Evolutionary conservation across 1,140 invertebrate genomes (phyloP), one percentile per base, ranked within the genome.

Genomic region (Stratiolaelaps scimitus): DNA sequence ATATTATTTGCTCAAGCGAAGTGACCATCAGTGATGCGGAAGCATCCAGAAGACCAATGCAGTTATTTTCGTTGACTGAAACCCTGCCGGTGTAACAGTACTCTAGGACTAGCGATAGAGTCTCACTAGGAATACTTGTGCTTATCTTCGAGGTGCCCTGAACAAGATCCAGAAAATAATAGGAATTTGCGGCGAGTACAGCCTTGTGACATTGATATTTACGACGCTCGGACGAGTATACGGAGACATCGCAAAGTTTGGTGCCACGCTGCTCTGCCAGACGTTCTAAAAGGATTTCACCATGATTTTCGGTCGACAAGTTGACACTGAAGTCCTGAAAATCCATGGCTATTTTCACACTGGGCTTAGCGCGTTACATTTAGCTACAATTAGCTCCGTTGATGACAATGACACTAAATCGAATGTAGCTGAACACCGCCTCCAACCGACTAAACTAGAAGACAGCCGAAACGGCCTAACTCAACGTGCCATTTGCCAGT

Each of bases 1-100:
- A 29, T 15, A 60, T 26, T 10, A 29, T 34, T 15, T 60, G 26
- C 53, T 60, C 53, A 34, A 60, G 53, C 34, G 53, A 60, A 17
- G 20, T 60, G 15, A 60, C 10, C 15, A 15, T 34, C 17, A 60
- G 53, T 17, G 20, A 60, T 10, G 53, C 53, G 1, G 53, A 60
- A 29, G 15, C 23, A 17, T 60, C 23, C 23, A 60, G 20, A 23
- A 60, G 23, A 23, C 28, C 47, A 28, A 48, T 48, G 23, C 53
- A 60, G 23, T 60, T 60, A 2, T 17, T 17, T 23, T 60, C 53
- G 2, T 60, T 34, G 15, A 60, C 17, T 15, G 6, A 34, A 15
- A 34, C 23, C 15, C 15, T 26, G 2, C 53, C 23, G 13, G 53
- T 29, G 34, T 60, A 60, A 23, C 26, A 60, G 20, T 60, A 60